phyloP scores from a whole-genome alignment of 2,113 vertebrate species.

The Erythrocercus mccallii region DNA sequence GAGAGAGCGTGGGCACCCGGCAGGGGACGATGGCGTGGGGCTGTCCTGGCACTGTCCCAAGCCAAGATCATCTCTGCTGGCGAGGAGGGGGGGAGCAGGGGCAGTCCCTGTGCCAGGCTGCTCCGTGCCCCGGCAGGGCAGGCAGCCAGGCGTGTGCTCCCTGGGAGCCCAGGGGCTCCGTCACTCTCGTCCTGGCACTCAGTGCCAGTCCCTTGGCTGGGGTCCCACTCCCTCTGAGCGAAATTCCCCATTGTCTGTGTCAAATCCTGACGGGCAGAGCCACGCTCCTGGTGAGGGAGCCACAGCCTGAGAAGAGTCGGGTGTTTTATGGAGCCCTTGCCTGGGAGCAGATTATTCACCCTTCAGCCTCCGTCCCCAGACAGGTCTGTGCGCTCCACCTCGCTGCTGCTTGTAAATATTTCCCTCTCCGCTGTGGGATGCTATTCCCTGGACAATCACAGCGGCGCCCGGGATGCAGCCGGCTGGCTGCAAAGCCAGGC shows the following conservation, averaged over 20 bases:
- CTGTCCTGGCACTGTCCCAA: background rate
- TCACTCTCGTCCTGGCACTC: background rate
- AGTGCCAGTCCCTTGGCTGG: background rate
- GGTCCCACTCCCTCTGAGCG: background rate
- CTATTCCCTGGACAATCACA: background rate
- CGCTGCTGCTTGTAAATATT: background rate
- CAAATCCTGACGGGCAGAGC: background rate
- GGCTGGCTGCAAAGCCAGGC: background rate
- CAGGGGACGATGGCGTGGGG: background rate
- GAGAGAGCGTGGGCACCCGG: background rate
- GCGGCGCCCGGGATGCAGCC: background rate
- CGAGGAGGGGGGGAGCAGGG: background rate
- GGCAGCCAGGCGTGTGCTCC: background rate
- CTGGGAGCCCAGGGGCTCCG: background rate
- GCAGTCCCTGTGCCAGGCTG: background rate
- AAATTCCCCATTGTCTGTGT: background rate
- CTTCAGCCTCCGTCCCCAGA: background rate
- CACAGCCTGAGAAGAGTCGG: background rate
- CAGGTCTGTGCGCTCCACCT: slow-evolving; percentile 47
- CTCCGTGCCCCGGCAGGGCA: background rate
- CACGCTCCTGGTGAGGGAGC: background rate
- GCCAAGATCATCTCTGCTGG: background rate
- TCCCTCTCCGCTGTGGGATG: background rate
- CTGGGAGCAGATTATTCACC: slow-evolving; percentile 33
- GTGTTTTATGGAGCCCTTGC: background rate